Conservation (phyloP, 2,797 vertebrate genomes). For the Oceanodroma leucorhoa region DNA sequence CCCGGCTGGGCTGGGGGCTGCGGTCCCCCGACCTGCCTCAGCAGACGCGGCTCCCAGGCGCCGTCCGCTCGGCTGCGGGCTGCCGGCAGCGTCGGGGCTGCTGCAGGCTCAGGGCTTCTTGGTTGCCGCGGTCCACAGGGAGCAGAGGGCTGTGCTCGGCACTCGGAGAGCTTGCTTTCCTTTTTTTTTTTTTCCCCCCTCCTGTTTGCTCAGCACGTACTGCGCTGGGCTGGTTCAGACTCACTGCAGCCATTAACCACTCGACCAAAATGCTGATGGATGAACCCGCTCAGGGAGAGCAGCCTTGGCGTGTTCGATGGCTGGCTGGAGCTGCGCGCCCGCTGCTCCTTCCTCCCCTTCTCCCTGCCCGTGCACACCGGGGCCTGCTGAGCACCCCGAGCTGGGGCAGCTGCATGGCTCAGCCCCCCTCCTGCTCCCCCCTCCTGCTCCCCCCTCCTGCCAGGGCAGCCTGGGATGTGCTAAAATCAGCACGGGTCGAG, state of each 20-base stretch:
- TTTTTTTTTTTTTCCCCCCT: neutral
- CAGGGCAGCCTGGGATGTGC: neutral
- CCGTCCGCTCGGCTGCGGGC: neutral
- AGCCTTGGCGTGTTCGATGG: neutral
- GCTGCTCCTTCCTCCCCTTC: neutral
- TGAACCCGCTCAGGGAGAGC: neutral
- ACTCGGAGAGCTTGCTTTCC: neutral
- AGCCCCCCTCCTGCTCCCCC: neutral
- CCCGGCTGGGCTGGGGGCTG: neutral
- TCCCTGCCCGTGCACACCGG: neutral
- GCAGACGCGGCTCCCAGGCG: neutral
- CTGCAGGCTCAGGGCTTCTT: neutral
- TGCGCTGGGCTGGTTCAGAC: neutral
- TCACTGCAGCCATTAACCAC: neutral
- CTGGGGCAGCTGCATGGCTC: neutral
- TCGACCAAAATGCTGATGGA: neutral
- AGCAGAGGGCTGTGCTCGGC: neutral
- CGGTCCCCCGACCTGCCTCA: conserved; percentile 1
- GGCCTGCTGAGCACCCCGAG: neutral
- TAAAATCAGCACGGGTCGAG: neutral
- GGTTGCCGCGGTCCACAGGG: neutral
- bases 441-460: neutral
- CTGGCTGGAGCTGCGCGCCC: neutral
- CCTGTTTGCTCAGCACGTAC: neutral
- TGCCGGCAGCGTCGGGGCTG: neutral